Conservation (phyloP, 30 jellyfish, hydroid and myxozoan genomes). For the Aurelia sp. region DNA sequence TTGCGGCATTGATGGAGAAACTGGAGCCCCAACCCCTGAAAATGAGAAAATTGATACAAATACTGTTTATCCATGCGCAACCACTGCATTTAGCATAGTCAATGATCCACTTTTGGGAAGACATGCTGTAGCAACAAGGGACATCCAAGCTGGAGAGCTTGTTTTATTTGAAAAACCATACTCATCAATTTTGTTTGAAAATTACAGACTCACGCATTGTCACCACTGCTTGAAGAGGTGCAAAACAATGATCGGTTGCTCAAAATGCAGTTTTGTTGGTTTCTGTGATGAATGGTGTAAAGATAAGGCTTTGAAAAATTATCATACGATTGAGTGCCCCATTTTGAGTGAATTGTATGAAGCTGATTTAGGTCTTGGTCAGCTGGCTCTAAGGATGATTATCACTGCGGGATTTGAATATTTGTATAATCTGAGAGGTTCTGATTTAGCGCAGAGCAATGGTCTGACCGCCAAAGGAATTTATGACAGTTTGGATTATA, state of each 20-base stretch:
- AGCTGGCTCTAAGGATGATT: conserved; percentile 80
- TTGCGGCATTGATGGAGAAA: not conserved
- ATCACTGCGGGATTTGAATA: conserved; percentile 47
- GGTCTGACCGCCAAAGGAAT: conserved; percentile 48
- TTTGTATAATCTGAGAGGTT: conserved; percentile 16
- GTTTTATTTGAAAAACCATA: conserved; percentile 84
- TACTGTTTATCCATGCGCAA: conserved; percentile 79
- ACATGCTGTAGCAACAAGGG: conserved; percentile 81
- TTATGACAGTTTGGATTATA: conserved; percentile 67
- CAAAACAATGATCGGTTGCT: conserved; percentile 68
- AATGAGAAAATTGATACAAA: conserved; percentile 24
- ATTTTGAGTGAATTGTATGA: conserved; percentile 24
- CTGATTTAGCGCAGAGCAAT: not conserved
- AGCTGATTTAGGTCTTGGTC: conserved; percentile 78
- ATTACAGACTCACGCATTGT: conserved; percentile 73
- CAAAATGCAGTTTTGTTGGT: conserved; percentile 65
- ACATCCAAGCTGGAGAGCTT: conserved; percentile 88
- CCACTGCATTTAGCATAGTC: conserved; percentile 52
- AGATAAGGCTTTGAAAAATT: conserved; percentile 47
- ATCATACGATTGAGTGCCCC: conserved; percentile 73
- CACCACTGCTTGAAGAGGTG: conserved; percentile 77
- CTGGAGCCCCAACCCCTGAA: conserved; percentile 51
- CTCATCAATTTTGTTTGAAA: conserved; percentile 66
- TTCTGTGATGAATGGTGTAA: conserved; percentile 75
- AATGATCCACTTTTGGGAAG: conserved; percentile 54